Evolutionary conservation across 2,797 vertebrate genomes (phyloP), one percentile per base, ranked within the genome.

Genomic region (Epinephelus coioides): DNA sequence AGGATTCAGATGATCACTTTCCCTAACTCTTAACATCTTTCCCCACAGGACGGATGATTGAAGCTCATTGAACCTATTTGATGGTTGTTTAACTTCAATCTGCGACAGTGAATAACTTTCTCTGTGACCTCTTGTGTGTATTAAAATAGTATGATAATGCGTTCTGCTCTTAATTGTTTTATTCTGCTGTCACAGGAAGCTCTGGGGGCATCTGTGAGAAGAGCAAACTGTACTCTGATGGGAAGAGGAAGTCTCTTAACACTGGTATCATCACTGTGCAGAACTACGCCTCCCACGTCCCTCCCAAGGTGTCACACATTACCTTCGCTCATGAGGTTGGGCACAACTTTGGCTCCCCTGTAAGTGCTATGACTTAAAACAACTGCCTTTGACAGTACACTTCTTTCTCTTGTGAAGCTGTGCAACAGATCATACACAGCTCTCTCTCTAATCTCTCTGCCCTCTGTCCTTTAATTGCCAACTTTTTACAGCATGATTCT

Each of bases 191-290:
- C 63, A 43, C 91, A 99, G 98, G 97, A 83, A 98, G 97, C 90
- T 98, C 98, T 50, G 98, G 98, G 55, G 98, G 98, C 60, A 99
- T 99, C 89, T 99, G 98, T 95, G 98, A 99, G 75, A 98, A 95
- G 90, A 97, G 91, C 86, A 99, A 96, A 77, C 90, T 96, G 2
- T 99, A 98, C 90, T 97, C 97, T 0, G 98, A 99, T 76, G 96
- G 96, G 1, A 99, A 97, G 94, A 97, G 89, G 94, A 99, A 99
- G 90, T 99, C 98, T 78, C 92, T 99, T 78, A 99, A 99, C 95
- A 99, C 98, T 12, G 98, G 98, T 66, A 99, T 99, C 89, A 98
- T 99, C 91, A 99, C 98, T n/a, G 98, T 99, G 71, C 97, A 99
- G 94, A 99, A 99, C 91, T 99, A 99, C 23, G 97, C 96, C 21